These are phyloP conservation scores for Reticulitermes lucifugus DNA, from an alignment of 2,888 invertebrate genomes.

Conservation along the genomic window DNA sequence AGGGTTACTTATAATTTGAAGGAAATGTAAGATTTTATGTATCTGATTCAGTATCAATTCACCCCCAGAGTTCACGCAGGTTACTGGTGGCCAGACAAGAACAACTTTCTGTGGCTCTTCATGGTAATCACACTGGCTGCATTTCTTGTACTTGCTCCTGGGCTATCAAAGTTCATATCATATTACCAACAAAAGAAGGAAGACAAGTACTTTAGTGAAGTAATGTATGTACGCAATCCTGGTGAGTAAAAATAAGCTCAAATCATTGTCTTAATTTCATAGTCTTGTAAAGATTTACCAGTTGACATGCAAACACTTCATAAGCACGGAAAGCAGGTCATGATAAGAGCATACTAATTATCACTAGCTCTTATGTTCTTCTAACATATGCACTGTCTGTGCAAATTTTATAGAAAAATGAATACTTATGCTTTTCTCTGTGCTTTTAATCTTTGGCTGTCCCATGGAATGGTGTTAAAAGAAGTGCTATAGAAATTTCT, in stretches of 20 bases:
- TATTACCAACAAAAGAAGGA: not conserved
- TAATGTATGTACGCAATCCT: slow-evolving; percentile 22
- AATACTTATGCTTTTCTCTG: no score
- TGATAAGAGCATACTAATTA: no score
- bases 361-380: no score
- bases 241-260: not conserved
- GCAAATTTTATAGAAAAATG: no score
- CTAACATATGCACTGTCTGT: no score
- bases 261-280: no score
- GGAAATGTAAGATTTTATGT: not conserved
- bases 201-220: not conserved
- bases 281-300: no score
- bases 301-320: no score
- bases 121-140: not conserved
- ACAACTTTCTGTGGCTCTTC: not conserved
- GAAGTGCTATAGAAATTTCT: no score
- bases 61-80: not conserved
- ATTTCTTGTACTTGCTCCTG: slow-evolving; percentile 9
- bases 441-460: no score
- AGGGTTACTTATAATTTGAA: not conserved
- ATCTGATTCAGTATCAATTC: not conserved
- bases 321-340: no score
- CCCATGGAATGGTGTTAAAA: no score
- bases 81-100: not conserved
- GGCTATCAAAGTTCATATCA: not conserved